phyloP scores from a whole-genome alignment of 2,888 invertebrate species.

The Gastrophysa polygoni region DNA sequence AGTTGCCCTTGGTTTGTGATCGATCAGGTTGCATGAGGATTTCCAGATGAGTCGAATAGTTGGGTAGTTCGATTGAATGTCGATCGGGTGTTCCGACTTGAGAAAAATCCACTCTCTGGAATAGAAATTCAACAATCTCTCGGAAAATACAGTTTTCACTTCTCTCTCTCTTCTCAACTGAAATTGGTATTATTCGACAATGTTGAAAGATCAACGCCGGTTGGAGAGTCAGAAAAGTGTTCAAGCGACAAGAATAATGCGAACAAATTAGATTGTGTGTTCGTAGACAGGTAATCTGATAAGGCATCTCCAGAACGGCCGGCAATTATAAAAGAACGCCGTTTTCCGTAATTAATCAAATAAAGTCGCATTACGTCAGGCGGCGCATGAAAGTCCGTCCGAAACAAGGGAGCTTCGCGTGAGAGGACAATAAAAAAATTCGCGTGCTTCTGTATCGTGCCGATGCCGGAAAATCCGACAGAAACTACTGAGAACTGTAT shows the following conservation, averaged over 20 bases:
- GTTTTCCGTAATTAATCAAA: slow-evolving; percentile 28
- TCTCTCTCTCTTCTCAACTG: too few species aligned
- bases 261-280: slow-evolving; percentile 21
- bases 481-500: slow-evolving; percentile 20
- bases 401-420: slow-evolving; percentile 23
- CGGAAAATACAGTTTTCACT: too few species aligned
- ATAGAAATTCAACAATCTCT: too few species aligned
- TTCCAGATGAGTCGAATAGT: too few species aligned
- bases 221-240: not conserved
- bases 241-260: not conserved
- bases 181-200: too few species aligned
- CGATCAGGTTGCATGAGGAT: too few species aligned
- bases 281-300: slow-evolving; percentile 19
- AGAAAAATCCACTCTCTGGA: too few species aligned
- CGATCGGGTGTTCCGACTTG: too few species aligned
- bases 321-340: slow-evolving; percentile 22
- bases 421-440: slow-evolving; percentile 25
- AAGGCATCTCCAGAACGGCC: slow-evolving; percentile 14
- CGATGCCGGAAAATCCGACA: slow-evolving; percentile 18
- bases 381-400: slow-evolving; percentile 7
- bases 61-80: too few species aligned
- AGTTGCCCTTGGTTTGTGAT: too few species aligned
- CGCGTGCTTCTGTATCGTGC: slow-evolving; percentile 27
- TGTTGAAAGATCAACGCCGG: too few species aligned
- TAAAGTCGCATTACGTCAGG: slow-evolving; percentile 20